These are phyloP conservation scores for Donacobius atricapilla DNA, from an alignment of 2,113 vertebrate species.

Conservation along the genomic window DNA sequence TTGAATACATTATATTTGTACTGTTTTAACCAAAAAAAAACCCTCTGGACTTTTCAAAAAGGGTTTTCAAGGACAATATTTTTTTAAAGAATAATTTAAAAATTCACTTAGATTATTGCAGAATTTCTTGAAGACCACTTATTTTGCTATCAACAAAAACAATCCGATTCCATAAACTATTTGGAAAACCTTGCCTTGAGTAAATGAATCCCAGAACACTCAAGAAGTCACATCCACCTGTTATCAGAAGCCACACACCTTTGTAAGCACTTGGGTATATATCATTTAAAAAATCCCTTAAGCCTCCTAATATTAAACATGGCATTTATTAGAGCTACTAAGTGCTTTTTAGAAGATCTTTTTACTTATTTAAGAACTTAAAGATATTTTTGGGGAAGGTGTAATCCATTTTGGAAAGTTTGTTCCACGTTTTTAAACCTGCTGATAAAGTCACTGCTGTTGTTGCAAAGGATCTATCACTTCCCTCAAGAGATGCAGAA, in stretches of 20 bases:
- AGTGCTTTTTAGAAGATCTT: background rate
- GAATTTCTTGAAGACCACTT: background rate
- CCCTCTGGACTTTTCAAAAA: background rate
- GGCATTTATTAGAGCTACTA: background rate
- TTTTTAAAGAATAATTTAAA: rapidly evolving
- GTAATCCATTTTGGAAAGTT: background rate
- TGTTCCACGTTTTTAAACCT: background rate
- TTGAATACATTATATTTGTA: background rate
- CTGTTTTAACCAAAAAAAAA: background rate
- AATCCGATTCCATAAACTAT: background rate
- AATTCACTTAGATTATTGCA: background rate
- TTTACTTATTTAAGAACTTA: background rate
- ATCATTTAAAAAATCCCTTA: rapidly evolving
- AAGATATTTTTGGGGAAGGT: background rate
- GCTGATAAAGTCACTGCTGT: background rate
- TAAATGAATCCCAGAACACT: background rate
- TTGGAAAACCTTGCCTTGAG: background rate
- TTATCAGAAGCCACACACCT: background rate
- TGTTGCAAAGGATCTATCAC: background rate
- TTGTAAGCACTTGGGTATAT: background rate
- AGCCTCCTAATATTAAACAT: background rate
- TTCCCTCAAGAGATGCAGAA: background rate
- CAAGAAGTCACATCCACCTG: background rate
- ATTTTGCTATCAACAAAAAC: background rate
- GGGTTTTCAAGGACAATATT: background rate